Percentiles rank a stretch among this genome's conserved stretches.
Evolutionary conservation across 2,113 vertebrate species (phyloP).

Genomic region (Podilymbus podiceps): DNA sequence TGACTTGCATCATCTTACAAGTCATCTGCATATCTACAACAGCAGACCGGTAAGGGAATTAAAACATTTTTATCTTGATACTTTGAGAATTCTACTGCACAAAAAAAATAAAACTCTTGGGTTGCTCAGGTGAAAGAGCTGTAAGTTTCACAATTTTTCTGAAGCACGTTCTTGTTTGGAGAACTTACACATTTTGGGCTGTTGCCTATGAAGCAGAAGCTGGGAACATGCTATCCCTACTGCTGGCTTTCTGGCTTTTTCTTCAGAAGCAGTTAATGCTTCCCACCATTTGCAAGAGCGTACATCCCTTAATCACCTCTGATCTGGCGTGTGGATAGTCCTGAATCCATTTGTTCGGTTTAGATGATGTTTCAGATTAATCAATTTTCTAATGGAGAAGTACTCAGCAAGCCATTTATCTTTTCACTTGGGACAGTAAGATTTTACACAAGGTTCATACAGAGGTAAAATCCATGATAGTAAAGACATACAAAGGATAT

Average conservation of each 20-base stretch:
- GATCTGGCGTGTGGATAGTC: background rate
- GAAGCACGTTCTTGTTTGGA: background rate
- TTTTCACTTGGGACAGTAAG: background rate
- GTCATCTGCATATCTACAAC: background rate
- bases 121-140: background rate
- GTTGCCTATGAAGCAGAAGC: background rate
- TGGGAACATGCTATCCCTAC: background rate
- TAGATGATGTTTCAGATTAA: background rate
- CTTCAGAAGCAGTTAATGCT: background rate
- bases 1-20: background rate
- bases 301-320: background rate
- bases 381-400: background rate
- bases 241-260: background rate
- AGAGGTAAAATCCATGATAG: background rate
- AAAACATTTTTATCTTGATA: background rate
- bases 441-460: background rate
- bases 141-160: background rate
- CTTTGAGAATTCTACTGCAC: background rate
- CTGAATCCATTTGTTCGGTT: background rate
- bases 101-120: background rate
- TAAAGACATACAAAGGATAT: background rate
- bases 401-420: background rate
- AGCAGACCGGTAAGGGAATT: background rate
- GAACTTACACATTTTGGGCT: background rate
- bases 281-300: background rate